Conservation (phyloP, 2,113 vertebrate species). For the Paralichthys olivaceus region DNA sequence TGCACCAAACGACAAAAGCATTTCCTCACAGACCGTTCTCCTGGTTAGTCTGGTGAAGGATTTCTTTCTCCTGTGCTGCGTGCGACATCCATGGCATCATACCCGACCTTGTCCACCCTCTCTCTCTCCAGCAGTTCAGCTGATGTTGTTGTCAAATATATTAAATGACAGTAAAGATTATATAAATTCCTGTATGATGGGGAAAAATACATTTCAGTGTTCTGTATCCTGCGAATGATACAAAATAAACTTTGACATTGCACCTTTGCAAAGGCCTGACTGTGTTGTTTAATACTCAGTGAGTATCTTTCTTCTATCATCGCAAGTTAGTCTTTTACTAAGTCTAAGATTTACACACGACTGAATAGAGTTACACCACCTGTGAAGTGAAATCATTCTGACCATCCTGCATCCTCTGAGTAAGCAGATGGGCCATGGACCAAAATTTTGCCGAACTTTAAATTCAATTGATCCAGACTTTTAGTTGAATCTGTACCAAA, state of each 20-base stretch:
- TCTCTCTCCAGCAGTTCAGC: slow-evolving; percentile 69
- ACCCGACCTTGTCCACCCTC: slow-evolving; percentile 54
- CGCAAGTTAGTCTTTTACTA: too few species aligned
- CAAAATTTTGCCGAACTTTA: too few species aligned
- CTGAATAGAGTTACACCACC: too few species aligned
- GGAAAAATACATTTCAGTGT: slow-evolving; percentile 76
- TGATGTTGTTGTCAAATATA: slow-evolving; percentile 76
- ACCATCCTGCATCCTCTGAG: too few species aligned
- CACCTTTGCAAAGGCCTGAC: slow-evolving; percentile 66
- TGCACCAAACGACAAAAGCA: background rate
- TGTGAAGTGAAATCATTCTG: too few species aligned
- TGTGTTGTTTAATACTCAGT: slow-evolving; percentile 1
- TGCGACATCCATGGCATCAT: slow-evolving; percentile 36
- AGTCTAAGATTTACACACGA: too few species aligned
- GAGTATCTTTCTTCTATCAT: too few species aligned
- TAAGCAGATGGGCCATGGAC: too few species aligned
- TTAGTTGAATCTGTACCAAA: too few species aligned
- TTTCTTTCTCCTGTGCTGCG: slow-evolving; percentile 50
- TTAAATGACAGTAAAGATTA: slow-evolving; percentile 76
- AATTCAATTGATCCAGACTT: too few species aligned
- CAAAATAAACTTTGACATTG: slow-evolving; percentile 84
- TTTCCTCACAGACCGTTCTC: slow-evolving; percentile 12
- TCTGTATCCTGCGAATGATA: slow-evolving; percentile 81
- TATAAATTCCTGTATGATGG: slow-evolving; percentile 77
- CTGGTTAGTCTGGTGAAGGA: slow-evolving; percentile 23